phyloP scores from a whole-genome alignment of 1,140 invertebrate genomes.

The Maconellicoccus hirsutus region DNA sequence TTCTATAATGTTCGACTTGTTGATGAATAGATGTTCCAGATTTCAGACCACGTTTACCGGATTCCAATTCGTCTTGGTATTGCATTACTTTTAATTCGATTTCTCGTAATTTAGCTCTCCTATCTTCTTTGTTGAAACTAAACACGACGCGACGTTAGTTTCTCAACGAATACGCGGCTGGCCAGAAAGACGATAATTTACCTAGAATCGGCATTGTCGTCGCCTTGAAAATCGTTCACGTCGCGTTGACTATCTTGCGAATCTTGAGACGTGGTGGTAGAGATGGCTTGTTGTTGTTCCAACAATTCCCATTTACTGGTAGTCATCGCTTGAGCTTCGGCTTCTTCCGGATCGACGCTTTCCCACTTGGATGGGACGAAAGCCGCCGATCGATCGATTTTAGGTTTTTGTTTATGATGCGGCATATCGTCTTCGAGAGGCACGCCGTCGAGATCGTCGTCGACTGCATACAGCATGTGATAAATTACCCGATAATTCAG shows the following conservation, averaged over 20 bases:
- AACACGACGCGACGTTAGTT: too few species aligned
- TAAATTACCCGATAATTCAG: not conserved
- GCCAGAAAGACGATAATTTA: too few species aligned
- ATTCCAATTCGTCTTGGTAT: constrained; percentile 92
- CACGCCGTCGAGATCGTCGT: constrained; percentile 73
- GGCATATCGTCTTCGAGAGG: constrained; percentile 47
- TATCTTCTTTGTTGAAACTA: constrained; percentile 48
- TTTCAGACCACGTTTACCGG: constrained; percentile 63
- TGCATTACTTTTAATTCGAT: constrained; percentile 90
- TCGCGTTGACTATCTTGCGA: not conserved
- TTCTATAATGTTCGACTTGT: constrained; percentile 83
- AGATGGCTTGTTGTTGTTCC: constrained; percentile 32
- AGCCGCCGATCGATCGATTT: constrained; percentile 41
- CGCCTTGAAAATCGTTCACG: not conserved
- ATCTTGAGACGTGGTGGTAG: constrained; percentile 6
- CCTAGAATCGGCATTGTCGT: not conserved
- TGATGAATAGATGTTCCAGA: constrained; percentile 61
- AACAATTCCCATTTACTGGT: constrained; percentile 77
- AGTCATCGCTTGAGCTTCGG: constrained; percentile 77
- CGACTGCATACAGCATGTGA: constrained; percentile 33
- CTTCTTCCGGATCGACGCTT: constrained; percentile 76
- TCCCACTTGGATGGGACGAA: constrained; percentile 92
- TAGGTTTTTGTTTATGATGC: constrained; percentile 32
- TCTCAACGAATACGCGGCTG: too few species aligned
- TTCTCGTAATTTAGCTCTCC: constrained; percentile 71